Conservation (phyloP, 2,797 vertebrate species). For the Sebastes elongatus region DNA sequence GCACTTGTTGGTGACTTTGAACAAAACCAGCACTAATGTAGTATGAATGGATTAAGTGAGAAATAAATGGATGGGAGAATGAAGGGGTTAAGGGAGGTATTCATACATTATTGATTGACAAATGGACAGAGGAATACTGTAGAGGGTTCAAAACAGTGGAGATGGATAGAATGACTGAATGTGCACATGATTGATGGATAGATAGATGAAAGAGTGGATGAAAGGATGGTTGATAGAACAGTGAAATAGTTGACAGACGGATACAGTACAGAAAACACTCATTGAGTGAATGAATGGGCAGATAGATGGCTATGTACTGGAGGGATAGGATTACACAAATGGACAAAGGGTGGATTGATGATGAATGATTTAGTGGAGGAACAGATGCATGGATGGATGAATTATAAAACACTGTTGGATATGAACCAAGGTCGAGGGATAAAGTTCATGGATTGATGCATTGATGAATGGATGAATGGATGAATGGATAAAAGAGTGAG, state of each 20-base stretch:
- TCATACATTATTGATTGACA: constrained; percentile 32
- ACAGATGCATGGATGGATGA: not conserved
- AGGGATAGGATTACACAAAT: constrained; percentile 1
- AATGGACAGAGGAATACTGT: not conserved
- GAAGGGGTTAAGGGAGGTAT: not conserved
- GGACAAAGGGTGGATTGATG: not conserved
- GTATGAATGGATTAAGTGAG: constrained; percentile 26
- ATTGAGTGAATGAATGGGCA: not conserved
- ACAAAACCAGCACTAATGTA: constrained; percentile 29
- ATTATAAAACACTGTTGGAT: not conserved
- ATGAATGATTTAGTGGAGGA: constrained; percentile 5
- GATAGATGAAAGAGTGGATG: not conserved
- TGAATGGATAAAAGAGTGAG: not conserved
- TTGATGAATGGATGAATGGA: not conserved
- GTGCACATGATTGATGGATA: not conserved
- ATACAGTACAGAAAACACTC: not conserved
- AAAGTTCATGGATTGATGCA: not conserved
- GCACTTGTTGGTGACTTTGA: constrained; percentile 49
- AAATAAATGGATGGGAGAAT: constrained; percentile 27
- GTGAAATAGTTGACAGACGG: not conserved
- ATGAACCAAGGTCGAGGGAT: not conserved
- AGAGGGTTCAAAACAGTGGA: not conserved
- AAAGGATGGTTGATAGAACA: not conserved
- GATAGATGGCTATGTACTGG: not conserved
- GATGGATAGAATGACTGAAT: not conserved